A percentile compares a stretch with the other conserved stretches of the same genome.
Evolutionary conservation across 2,113 vertebrate genomes (phyloP).

Genomic region (Rattus norvegicus): GRCr8 NC_086027.1:9474501-9475000

Average conservation of each 20-base stretch:
- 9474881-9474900: not conserved
- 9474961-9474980: not conserved
- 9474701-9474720: not conserved
- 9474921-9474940: not conserved
- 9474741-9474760: not conserved
- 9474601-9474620: not conserved
- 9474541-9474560: not conserved
- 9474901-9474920: not conserved
- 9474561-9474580: not conserved
- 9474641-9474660: not conserved
- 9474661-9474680: rapidly evolving
- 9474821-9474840: not conserved
- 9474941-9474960: too few species aligned
- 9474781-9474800: not conserved
- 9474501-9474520: not conserved
- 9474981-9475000: not conserved
- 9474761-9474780: not conserved
- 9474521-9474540: not conserved
- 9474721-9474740: not conserved
- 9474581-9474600: too few species aligned
- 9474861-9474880: not conserved
- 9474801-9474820: not conserved
- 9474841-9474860: not conserved
- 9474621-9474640: not conserved
- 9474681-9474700: not conserved